These are phyloP conservation scores for Cepaea nemoralis DNA, from an alignment of 1,140 invertebrate species.

Conservation along the genomic window DNA sequence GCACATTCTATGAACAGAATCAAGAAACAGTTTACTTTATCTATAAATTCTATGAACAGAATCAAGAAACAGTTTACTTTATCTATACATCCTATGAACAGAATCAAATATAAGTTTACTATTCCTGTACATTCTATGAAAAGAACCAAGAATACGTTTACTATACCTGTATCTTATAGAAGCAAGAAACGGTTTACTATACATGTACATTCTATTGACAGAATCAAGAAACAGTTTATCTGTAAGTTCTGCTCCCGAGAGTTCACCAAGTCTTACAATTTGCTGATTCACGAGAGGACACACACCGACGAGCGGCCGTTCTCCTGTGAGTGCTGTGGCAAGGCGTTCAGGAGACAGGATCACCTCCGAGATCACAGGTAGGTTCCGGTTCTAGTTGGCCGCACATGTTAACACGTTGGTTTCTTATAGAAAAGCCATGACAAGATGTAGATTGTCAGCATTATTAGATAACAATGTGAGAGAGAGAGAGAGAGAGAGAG, in stretches of 20 bases:
- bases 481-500: too few relatives aligned
- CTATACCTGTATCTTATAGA: not conserved
- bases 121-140: not conserved
- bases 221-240: conserved; percentile 82
- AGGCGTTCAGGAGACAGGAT: conserved; percentile 95
- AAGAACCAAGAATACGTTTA: not conserved
- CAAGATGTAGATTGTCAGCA: too few relatives aligned
- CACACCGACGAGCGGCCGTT: conserved; percentile 98
- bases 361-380: conserved; percentile 96
- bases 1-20: too few relatives aligned
- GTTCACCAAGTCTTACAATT: conserved; percentile 98
- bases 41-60: too few relatives aligned
- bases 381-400: too few relatives aligned
- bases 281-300: conserved; percentile 96
- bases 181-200: not conserved
- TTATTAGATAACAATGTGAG: too few relatives aligned
- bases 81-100: not conserved
- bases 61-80: too few relatives aligned
- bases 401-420: too few relatives aligned
- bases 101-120: not conserved
- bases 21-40: too few relatives aligned
- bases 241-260: conserved; percentile 97
- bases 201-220: conserved; percentile 26
- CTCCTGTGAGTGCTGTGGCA: conserved; percentile 97
- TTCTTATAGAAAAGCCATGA: too few relatives aligned